Evolutionary conservation across 2,888 invertebrate species (phyloP).

Genomic region (Caenorhabditis afra): DNA sequence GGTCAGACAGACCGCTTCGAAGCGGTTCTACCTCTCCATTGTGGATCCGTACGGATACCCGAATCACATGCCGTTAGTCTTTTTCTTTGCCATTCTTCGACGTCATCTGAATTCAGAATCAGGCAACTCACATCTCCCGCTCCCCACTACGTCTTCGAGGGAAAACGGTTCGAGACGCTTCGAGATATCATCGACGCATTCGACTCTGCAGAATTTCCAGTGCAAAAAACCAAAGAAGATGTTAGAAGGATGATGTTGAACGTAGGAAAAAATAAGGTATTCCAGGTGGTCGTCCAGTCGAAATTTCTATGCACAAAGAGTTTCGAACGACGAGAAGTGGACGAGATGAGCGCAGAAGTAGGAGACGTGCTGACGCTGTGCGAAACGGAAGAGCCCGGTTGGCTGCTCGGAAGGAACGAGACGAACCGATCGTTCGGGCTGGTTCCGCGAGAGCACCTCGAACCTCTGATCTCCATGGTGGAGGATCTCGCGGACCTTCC

Average conservation of each 20-base stretch:
- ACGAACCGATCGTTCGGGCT: conserved; percentile 54
- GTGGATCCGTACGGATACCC: conserved; percentile 34
- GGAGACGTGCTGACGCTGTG: conserved; percentile 60
- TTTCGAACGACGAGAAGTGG: conserved; percentile 29
- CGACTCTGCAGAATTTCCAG: conserved; percentile 27
- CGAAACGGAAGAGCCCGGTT: conserved; percentile 53
- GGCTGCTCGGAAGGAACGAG: conserved; percentile 62
- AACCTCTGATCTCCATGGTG: conserved; percentile 34
- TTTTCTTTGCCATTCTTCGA: conserved; percentile 1
- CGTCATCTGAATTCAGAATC: conserved; percentile 31
- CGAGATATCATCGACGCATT: conserved; percentile 28
- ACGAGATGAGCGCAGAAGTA: conserved; percentile 45
- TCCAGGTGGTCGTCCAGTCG: no score
- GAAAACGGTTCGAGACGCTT: conserved; percentile 31
- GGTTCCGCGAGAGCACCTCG: conserved; percentile 36
- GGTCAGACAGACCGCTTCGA: conserved; percentile 40
- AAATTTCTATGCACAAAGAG: conserved; percentile 18
- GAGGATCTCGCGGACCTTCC: conserved; percentile 36
- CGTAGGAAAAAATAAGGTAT: neutral
- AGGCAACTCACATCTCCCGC: conserved; percentile 38
- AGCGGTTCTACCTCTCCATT: conserved; percentile 52
- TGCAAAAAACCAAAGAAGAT: conserved; percentile 26
- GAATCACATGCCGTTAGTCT: conserved; percentile 60
- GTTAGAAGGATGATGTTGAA: no score
- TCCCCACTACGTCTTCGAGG: conserved; percentile 45